Evolutionary conservation across 1,140 invertebrate genomes (phyloP).

Genomic region (Tigriopus japonicus): DNA sequence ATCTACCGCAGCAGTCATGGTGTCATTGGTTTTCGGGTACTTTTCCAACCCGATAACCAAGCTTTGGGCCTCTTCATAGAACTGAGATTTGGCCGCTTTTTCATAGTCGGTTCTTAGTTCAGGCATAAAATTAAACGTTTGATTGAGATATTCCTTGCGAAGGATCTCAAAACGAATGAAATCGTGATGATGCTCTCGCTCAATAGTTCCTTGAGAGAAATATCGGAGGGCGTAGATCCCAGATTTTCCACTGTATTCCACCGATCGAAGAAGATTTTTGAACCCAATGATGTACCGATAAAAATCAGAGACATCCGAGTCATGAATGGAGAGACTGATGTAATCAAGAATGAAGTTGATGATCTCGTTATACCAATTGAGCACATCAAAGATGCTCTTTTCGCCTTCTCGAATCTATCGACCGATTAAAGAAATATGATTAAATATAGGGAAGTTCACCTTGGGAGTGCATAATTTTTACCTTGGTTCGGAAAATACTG

Average conservation of each 20-base stretch:
- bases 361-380: conserved; percentile 12
- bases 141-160: conserved; percentile 10
- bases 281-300: conserved; percentile 12
- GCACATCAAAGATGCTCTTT: conserved; percentile 4
- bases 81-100: background rate
- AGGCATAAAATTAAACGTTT: conserved; percentile 14
- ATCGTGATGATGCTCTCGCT: background rate
- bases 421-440: background rate
- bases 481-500: conserved; percentile 10
- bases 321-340: conserved; percentile 8
- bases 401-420: conserved; percentile 6
- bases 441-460: background rate
- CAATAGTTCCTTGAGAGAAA: background rate
- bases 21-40: background rate
- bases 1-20: background rate
- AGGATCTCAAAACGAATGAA: conserved; percentile 10
- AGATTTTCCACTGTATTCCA: conserved; percentile 11
- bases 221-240: conserved; percentile 1
- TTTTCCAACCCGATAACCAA: background rate
- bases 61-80: background rate
- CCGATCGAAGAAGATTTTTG: conserved; percentile 6
- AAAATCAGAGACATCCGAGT: conserved; percentile 13
- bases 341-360: conserved; percentile 2
- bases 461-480: background rate
- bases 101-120: conserved; percentile 4